These are phyloP conservation scores for Crotophaga sulcirostris DNA, from an alignment of 2,113 vertebrate species.

Conservation along the genomic window DNA sequence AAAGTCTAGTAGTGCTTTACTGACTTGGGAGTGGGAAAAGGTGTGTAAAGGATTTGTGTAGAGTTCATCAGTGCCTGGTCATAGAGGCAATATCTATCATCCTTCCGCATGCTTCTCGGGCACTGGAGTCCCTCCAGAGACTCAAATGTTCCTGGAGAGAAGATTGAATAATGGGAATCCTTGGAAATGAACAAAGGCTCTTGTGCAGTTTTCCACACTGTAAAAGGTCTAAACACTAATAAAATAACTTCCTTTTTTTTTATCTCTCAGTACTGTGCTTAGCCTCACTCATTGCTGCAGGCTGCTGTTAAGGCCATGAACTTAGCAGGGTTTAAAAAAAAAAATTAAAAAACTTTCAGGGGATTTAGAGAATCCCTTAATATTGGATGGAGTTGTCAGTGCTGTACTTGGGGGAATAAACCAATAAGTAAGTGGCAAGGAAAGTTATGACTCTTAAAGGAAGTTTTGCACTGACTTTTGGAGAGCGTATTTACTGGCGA, in stretches of 20 bases:
- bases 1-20: not conserved
- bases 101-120: not conserved
- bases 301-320: not conserved
- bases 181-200: constrained; percentile 9
- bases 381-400: not conserved
- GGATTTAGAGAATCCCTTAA: constrained; percentile 28
- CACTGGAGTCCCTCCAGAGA: not conserved
- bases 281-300: not conserved
- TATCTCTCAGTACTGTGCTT: not conserved
- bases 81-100: not conserved
- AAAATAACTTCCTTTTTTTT: not conserved
- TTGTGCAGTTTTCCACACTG: not conserved
- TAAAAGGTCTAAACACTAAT: not conserved
- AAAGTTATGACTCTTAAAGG: not conserved
- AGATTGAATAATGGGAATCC: not conserved
- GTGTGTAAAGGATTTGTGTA: not conserved
- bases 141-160: not conserved
- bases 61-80: not conserved
- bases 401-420: not conserved
- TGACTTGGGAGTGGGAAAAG: not conserved
- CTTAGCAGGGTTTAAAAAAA: not conserved
- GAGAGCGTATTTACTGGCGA: not conserved
- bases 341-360: not conserved
- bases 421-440: not conserved
- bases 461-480: not conserved